These are phyloP conservation scores for Apamea crenata DNA, from an alignment of 2,888 invertebrate species.

Conservation along the genomic window DNA sequence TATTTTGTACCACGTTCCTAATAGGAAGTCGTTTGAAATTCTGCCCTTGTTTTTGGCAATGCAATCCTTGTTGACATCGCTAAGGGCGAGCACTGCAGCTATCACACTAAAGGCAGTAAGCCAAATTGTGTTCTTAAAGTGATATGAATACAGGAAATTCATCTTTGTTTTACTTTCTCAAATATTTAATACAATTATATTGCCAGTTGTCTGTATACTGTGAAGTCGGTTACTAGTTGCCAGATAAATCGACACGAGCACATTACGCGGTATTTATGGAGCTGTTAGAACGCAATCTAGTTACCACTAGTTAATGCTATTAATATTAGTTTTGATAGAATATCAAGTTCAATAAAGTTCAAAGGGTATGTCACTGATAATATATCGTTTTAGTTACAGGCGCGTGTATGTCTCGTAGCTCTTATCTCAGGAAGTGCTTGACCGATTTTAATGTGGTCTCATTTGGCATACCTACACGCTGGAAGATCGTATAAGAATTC, in stretches of 20 bases:
- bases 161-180: background rate
- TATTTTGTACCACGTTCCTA: conserved; percentile 56
- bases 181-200: background rate
- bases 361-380: conserved; percentile 5
- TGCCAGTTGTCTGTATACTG: background rate
- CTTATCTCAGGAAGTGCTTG: conserved; percentile 29
- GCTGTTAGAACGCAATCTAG: background rate
- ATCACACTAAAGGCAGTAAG: background rate
- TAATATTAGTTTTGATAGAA: background rate
- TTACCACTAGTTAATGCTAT: background rate
- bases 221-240: background rate
- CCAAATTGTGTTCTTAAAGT: background rate
- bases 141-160: background rate
- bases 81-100: conserved; percentile 16
- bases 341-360: background rate
- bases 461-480: background rate
- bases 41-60: conserved; percentile 33
- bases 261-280: conserved; percentile 18
- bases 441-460: background rate
- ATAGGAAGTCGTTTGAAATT: conserved; percentile 33
- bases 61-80: conserved; percentile 47
- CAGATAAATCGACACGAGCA: background rate
- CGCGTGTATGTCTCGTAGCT: background rate
- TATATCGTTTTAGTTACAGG: conserved; percentile 1
- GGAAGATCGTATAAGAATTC: background rate